Conservation (phyloP, 2,797 vertebrate species). For the Molossus alvarezi region DNA sequence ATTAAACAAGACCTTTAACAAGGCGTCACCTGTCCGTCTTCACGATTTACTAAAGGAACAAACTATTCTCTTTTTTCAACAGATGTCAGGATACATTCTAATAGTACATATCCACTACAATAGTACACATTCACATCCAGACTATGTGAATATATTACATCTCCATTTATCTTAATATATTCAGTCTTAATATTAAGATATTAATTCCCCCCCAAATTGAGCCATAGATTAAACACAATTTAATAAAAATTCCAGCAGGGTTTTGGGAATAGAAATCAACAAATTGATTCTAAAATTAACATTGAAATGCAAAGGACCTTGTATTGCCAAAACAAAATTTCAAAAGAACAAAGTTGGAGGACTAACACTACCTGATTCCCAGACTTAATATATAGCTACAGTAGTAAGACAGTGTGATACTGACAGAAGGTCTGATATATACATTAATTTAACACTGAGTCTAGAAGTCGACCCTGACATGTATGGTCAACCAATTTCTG, state of each 20-base stretch:
- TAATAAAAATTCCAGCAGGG: neutral
- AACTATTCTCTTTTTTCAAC: neutral
- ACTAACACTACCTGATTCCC: neutral
- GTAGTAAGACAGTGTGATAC: neutral
- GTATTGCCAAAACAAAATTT: neutral
- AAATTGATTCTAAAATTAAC: slow-evolving; percentile 23
- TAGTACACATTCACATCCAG: neutral
- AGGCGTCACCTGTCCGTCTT: neutral
- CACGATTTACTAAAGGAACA: neutral
- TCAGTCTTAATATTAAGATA: neutral
- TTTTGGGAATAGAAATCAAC: neutral
- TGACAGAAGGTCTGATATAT: neutral
- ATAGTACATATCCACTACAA: neutral
- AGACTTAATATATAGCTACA: neutral
- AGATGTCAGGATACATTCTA: neutral
- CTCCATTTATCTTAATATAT: neutral
- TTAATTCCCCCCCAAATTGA: neutral
- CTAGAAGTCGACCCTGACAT: neutral
- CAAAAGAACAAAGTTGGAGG: neutral
- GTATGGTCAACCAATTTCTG: neutral
- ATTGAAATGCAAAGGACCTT: neutral
- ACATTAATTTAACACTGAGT: neutral
- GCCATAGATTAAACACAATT: neutral
- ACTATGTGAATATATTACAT: neutral
- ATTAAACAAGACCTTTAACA: neutral